A percentile compares a stretch with the other conserved stretches of the same genome.
These are phyloP conservation scores for Alcedo quadribrachys DNA, from an alignment of 2,797 vertebrate genomes.

Conservation along the genomic window DNA sequence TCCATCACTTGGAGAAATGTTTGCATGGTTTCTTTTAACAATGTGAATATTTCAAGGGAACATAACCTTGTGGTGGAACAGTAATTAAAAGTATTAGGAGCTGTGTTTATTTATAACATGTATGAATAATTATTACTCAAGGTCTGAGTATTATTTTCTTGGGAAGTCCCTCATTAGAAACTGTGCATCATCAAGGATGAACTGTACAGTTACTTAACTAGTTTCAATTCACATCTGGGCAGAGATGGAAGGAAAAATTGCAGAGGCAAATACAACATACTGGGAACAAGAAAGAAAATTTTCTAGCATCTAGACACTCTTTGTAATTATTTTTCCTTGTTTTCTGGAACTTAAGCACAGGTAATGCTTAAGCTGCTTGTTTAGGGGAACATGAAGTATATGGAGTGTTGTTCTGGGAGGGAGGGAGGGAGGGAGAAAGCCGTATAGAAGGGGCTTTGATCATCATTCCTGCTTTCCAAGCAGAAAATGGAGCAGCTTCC, in stretches of 20 bases:
- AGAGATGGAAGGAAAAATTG: background rate
- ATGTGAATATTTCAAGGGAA: background rate
- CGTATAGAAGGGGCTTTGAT: constrained; percentile 14
- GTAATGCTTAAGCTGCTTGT: background rate
- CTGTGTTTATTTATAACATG: constrained; percentile 58
- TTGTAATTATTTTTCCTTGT: background rate
- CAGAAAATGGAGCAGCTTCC: background rate
- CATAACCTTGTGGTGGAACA: background rate
- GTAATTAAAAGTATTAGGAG: constrained; percentile 45
- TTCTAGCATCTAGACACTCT: background rate
- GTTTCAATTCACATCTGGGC: constrained; percentile 54
- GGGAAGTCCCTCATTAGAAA: constrained; percentile 77
- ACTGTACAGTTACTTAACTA: constrained; percentile 59
- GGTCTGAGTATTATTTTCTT: constrained; percentile 56
- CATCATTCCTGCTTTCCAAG: background rate
- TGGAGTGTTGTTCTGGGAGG: background rate
- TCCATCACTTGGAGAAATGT: background rate
- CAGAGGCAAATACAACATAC: background rate
- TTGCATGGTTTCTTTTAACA: background rate
- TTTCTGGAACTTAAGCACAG: background rate
- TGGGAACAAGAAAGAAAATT: background rate
- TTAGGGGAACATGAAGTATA: rapidly evolving
- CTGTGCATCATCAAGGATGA: constrained; percentile 62
- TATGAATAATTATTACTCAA: constrained; percentile 69
- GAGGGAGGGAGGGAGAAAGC: background rate